Percentiles rank a stretch among this genome's conserved stretches.
phyloP scores from a whole-genome alignment of 1,140 invertebrate species.

The Caerostris darwini region DNA sequence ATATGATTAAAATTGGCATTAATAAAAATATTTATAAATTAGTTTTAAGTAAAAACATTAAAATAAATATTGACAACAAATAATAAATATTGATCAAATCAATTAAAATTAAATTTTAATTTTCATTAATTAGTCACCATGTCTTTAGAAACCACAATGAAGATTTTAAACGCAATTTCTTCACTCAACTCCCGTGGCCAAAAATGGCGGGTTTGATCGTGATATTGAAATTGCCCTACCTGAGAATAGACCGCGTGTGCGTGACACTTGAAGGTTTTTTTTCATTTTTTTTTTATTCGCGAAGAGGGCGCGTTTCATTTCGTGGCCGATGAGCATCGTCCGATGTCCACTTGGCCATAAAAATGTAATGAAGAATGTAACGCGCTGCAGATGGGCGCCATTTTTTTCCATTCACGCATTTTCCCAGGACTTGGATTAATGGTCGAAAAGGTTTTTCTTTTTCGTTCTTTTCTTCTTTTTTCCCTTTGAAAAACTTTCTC shows the following conservation, averaged over 20 bases:
- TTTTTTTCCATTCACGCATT: background rate
- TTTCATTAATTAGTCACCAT: no score
- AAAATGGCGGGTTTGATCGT: conserved; percentile 9
- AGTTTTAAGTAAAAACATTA: no score
- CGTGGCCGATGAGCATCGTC: conserved; percentile 64
- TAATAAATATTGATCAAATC: no score
- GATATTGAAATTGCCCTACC: background rate
- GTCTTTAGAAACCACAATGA: no score
- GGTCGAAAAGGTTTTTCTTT: background rate
- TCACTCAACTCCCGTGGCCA: background rate
- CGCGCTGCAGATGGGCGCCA: conserved; percentile 35
- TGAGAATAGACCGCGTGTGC: conserved; percentile 60
- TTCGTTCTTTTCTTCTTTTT: background rate
- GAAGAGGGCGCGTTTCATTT: conserved; percentile 46
- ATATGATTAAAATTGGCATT: no score
- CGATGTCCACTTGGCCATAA: conserved; percentile 75
- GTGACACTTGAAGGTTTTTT: conserved; percentile 72
- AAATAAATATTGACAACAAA: no score
- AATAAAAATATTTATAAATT: no score
- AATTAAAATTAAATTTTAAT: no score
- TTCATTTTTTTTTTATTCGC: background rate
- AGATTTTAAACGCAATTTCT: no score
- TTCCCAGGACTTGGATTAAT: conserved; percentile 1
- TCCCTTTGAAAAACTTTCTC: background rate
- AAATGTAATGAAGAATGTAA: conserved; percentile 77